A percentile compares a stretch with the other conserved stretches of the same genome.
These are phyloP conservation scores for Carollia perspicillata DNA, from an alignment of 2,113 vertebrate species.

Conservation along the genomic window DNA sequence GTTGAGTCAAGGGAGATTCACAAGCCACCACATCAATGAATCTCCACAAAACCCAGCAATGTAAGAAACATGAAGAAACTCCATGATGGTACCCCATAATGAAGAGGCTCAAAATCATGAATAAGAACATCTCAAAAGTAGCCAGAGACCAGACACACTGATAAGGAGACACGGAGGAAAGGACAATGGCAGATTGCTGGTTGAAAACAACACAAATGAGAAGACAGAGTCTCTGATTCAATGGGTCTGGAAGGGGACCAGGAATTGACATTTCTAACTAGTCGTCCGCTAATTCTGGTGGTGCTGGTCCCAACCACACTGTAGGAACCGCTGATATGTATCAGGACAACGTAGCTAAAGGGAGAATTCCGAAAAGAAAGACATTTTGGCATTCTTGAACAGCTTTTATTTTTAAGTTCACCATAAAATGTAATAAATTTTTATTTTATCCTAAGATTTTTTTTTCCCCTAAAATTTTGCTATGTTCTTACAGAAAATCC, in stretches of 20 bases:
- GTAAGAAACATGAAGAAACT: neutral
- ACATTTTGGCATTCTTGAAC: neutral
- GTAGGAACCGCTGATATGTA: neutral
- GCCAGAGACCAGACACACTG: neutral
- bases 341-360: neutral
- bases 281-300: neutral
- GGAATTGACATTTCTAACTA: neutral
- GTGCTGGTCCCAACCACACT: neutral
- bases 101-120: neutral
- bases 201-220: neutral
- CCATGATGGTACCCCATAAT: neutral
- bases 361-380: neutral
- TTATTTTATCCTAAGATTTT: neutral
- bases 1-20: neutral
- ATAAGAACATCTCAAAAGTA: constrained; percentile 18
- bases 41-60: neutral
- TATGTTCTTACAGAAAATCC: neutral
- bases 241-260: neutral
- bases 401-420: neutral
- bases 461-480: neutral
- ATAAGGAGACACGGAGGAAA: neutral
- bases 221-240: neutral
- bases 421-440: neutral
- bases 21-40: neutral
- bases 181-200: neutral